Evolutionary conservation across 1,140 invertebrate genomes (phyloP).

Genomic region (Brachionus manjavacas): DNA sequence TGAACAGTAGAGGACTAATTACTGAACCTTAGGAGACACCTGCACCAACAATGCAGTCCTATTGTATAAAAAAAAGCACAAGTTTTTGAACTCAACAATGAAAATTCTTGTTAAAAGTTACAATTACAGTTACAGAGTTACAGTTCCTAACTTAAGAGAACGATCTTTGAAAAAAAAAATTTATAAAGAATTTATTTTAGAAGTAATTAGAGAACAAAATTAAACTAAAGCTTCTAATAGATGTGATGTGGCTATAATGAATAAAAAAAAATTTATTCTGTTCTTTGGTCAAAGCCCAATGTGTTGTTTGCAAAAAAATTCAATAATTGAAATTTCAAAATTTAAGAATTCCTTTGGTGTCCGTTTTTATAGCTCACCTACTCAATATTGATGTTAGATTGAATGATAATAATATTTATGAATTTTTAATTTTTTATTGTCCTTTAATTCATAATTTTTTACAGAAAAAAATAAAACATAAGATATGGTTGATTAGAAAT

Average conservation of each 20-base stretch:
- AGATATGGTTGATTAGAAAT: no score
- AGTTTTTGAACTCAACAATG: neutral
- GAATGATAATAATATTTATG: neutral
- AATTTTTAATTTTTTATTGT: neutral
- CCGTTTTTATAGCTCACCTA: neutral
- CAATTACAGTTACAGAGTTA: no score
- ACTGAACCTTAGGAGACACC: no score
- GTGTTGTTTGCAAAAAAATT: neutral
- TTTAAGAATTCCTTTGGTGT: neutral
- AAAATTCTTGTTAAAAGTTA: neutral
- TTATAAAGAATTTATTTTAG: neutral
- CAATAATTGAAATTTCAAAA: neutral
- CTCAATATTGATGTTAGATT: neutral
- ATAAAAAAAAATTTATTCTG: neutral
- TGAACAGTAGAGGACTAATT: no score
- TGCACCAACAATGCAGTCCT: neutral
- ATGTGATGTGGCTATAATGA: neutral
- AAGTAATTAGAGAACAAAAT: neutral
- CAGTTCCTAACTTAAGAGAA: no score
- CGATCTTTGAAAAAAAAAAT: neutral
- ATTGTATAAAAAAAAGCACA: neutral
- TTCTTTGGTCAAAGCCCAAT: neutral
- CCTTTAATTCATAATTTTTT: neutral
- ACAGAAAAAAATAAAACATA: neutral
- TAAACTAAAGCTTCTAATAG: neutral